Conservation (phyloP, 1,140 invertebrate species). For the Lanistes nyassanus region DNA sequence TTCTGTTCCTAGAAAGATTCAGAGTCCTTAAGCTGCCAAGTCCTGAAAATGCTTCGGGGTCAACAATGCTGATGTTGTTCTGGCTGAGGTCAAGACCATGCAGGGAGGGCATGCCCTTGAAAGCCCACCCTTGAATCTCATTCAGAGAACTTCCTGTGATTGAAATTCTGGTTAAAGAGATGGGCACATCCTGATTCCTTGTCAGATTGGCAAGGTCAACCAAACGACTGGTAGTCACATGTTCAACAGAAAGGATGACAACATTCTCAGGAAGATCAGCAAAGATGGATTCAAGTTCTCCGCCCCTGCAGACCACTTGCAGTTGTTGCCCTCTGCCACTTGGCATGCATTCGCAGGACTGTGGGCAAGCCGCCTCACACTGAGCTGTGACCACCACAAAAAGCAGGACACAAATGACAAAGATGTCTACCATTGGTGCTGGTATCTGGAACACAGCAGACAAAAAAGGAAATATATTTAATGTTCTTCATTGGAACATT, state of each 20-base stretch:
- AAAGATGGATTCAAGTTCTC: slow-evolving; percentile 8
- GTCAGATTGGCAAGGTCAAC: slow-evolving; percentile 30
- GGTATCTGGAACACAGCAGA: slow-evolving; percentile 5
- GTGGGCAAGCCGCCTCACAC: slow-evolving; percentile 2
- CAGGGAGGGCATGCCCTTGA: slow-evolving; percentile 31
- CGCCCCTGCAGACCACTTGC: slow-evolving; percentile 15
- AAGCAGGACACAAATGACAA: neutral
- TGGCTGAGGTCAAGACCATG: slow-evolving; percentile 40
- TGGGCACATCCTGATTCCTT: neutral
- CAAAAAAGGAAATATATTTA: neutral
- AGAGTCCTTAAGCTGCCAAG: slow-evolving; percentile 32
- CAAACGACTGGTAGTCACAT: neutral
- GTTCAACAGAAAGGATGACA: neutral
- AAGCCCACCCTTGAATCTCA: slow-evolving; percentile 35
- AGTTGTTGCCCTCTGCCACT: slow-evolving; percentile 17
- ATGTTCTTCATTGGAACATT: neutral
- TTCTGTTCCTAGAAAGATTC: slow-evolving; percentile 45
- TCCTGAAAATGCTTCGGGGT: slow-evolving; percentile 37
- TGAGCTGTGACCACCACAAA: neutral
- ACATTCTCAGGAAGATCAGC: slow-evolving; percentile 6
- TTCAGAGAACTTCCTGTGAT: slow-evolving; percentile 34
- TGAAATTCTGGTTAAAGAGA: slow-evolving; percentile 15
- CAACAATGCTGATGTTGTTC: slow-evolving; percentile 40
- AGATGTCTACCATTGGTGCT: neutral
- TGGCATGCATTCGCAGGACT: slow-evolving; percentile 3